A percentile compares a stretch with the other conserved stretches of the same genome.
Conservation (phyloP, 2,113 vertebrate genomes). For the Cyanoderma ruficeps region DNA sequence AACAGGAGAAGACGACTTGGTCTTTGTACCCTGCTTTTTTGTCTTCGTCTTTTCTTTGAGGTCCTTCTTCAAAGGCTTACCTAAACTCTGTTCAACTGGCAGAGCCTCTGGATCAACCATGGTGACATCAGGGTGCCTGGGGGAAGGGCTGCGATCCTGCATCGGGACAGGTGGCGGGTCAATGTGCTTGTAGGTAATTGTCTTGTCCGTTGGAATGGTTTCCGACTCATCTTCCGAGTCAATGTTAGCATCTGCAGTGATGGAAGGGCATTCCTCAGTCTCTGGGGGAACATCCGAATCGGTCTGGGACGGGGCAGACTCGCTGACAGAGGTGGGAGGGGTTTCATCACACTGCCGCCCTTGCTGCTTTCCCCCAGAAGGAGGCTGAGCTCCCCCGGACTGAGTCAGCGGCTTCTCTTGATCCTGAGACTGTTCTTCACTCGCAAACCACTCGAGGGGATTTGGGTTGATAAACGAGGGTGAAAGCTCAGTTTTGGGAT, state of each 20-base stretch:
- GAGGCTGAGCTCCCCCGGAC: conserved; percentile 82
- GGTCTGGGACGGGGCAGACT: conserved; percentile 91
- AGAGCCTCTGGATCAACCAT: conserved; percentile 95
- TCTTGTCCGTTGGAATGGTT: conserved; percentile 94
- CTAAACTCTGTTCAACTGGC: conserved; percentile 85
- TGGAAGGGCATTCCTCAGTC: conserved; percentile 94
- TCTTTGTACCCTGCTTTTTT: conserved; percentile 87
- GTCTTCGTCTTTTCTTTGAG: conserved; percentile 89
- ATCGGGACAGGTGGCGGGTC: conserved; percentile 86
- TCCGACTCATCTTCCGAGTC: conserved; percentile 98
- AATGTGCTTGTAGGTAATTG: conserved; percentile 88
- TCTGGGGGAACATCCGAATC: conserved; percentile 94
- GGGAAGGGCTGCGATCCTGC: conserved; percentile 88
- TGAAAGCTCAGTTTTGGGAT: conserved; percentile 94
- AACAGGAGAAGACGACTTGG: conserved; percentile 87
- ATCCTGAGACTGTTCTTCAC: conserved; percentile 80
- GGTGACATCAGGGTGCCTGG: conserved; percentile 89
- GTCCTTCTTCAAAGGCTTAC: conserved; percentile 87
- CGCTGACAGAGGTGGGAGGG: conserved; percentile 91
- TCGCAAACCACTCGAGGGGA: conserved; percentile 92
- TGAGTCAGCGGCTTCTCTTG: conserved; percentile 84
- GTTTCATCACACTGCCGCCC: conserved; percentile 92
- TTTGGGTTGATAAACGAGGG: conserved; percentile 98
- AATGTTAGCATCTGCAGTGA: conserved; percentile 95
- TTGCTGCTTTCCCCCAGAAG: conserved; percentile 85